Evolutionary conservation across 23 tunicate species (phyloP).

Genomic region (Aplidium turbinatum): DNA sequence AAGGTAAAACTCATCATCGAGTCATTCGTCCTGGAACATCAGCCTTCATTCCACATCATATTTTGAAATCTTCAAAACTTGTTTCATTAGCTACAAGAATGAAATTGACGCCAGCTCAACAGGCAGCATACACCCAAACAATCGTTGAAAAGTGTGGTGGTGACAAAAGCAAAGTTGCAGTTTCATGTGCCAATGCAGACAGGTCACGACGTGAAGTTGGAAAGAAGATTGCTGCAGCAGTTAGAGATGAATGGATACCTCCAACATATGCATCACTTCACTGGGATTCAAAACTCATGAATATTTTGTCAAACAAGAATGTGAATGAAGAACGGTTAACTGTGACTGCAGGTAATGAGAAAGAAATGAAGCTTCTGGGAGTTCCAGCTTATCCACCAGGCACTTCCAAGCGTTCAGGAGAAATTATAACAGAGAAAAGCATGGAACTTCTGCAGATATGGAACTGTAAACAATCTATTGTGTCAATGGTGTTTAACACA

Average conservation of each 20-base stretch:
- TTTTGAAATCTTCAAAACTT: slow-evolving; percentile 9
- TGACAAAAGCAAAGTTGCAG: slow-evolving; percentile 18
- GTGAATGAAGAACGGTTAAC: not conserved
- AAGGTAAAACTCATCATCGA: slow-evolving; percentile 1
- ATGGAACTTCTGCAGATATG: slow-evolving; percentile 1
- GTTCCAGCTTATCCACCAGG: slow-evolving; percentile 13
- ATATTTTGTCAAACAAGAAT: not conserved
- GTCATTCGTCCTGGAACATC: slow-evolving; percentile 3
- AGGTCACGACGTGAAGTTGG: slow-evolving; percentile 9
- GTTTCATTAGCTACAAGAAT: slow-evolving; percentile 23
- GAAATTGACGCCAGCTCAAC: slow-evolving; percentile 6
- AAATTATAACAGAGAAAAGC: slow-evolving; percentile 5
- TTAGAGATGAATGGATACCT: slow-evolving; percentile 8
- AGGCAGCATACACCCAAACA: slow-evolving; percentile 20
- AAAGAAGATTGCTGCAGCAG: slow-evolving; percentile 6
- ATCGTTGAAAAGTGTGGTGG: slow-evolving; percentile 13
- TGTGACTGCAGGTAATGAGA: not conserved
- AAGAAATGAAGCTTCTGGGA: not conserved
- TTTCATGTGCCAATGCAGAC: slow-evolving; percentile 15
- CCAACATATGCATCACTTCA: too few species aligned
- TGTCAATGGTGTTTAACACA: slow-evolving; percentile 11
- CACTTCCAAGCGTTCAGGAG: slow-evolving; percentile 5
- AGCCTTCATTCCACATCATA: slow-evolving; percentile 1
- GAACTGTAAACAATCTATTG: slow-evolving; percentile 7
- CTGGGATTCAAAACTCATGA: too few species aligned